Base-by-base conservation (phyloP, 2,888 invertebrate genomes). In the Biston betularia region DNA sequence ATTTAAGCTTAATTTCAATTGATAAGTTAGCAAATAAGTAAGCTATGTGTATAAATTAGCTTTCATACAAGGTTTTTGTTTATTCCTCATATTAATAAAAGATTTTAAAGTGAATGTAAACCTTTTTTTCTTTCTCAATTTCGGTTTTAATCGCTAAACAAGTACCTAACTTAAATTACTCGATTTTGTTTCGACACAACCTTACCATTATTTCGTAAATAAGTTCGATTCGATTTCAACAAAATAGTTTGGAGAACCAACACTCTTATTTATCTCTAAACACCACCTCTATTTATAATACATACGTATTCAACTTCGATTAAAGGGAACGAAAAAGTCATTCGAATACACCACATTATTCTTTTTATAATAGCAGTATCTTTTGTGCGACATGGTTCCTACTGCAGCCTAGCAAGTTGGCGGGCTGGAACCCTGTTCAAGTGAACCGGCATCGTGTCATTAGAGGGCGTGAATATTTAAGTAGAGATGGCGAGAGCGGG, bases 401-500 rank as follows among this genome's bases (percentile, higher is more conserved):
- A 77, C 74, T 75, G 71, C 71, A 63, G 64, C 65, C 70, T 70
- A 64, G 70, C 73, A 75, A 76, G 75, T 77, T 76, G 77, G 73
- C 77, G 78, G 82, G 79, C 75, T 85, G 82, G 85, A 82, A 84
- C 85, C 81, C 82, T 87, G 87, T 88, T 83, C 81, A 79, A 86
- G 83, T 81, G 82, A 83, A 78, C 82, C 85, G 81, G 80, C 84
- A 81, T 81, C 86, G 87, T 89, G 89, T 90, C 90, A 91, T 91
- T 91, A 91, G 88, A 87, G 88, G 89, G 87, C 86, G 86, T 91
- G 89, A 92, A 92, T 92, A 90, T 90, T 91, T 91, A 87, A 92
- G 85, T 83, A 83, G 86, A 86, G 81, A 83, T 80, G 88, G 85
- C 86, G 86, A 84, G 85, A 82, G 81, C 84, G 82, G 80, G 77